Conservation (phyloP, 1,140 invertebrate species). For the Gonioctena quinquepunctata region DNA sequence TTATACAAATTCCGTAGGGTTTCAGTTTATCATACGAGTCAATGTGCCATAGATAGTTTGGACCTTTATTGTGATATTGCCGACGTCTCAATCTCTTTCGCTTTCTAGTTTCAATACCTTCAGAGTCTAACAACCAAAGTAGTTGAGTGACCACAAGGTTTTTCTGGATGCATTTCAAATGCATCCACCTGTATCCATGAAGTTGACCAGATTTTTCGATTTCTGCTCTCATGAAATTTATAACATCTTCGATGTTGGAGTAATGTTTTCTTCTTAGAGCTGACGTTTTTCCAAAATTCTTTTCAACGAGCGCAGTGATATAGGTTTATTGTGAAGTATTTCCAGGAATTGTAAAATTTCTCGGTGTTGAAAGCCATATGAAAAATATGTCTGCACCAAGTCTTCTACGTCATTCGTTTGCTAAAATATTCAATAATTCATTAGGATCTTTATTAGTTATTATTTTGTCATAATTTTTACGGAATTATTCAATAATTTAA, state of each 20-base stretch:
- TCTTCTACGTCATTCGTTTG: too few relatives aligned
- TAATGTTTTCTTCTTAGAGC: background rate
- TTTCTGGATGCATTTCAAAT: too few relatives aligned
- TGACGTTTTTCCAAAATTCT: background rate
- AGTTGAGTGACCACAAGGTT: background rate
- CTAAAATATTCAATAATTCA: too few relatives aligned
- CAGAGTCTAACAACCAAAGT: background rate
- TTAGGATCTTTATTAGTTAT: too few relatives aligned
- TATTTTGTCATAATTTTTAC: too few relatives aligned
- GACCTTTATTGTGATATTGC: constrained; percentile 24
- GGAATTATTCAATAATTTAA: too few relatives aligned
- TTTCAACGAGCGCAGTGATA: background rate
- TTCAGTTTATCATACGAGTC: constrained; percentile 26
- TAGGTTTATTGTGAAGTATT: background rate
- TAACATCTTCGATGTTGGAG: background rate
- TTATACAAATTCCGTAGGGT: constrained; percentile 24
- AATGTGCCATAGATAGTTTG: constrained; percentile 25
- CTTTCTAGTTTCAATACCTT: background rate
- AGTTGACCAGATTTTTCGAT: background rate
- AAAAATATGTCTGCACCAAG: too few relatives aligned
- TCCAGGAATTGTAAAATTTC: background rate
- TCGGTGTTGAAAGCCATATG: too few relatives aligned
- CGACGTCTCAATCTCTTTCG: constrained; percentile 13
- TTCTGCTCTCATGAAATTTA: background rate
- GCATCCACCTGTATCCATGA: too few relatives aligned